phyloP scores from a whole-genome alignment of 2,113 vertebrate genomes.

The Microcebus tavaratra region DNA sequence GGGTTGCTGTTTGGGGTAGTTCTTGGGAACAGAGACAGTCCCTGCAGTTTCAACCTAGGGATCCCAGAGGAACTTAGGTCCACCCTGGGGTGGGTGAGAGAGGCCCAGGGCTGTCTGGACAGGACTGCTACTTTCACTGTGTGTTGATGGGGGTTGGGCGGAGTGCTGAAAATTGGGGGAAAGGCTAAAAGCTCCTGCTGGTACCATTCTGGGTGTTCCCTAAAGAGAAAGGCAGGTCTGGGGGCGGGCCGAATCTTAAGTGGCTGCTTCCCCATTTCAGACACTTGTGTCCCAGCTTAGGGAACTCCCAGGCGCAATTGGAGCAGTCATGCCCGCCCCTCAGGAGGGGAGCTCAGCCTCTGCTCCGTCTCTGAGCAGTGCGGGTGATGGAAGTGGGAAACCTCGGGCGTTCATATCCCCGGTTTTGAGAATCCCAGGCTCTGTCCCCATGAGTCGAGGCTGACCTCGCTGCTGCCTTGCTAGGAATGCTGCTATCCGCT shows the following conservation, averaged over 20 bases:
- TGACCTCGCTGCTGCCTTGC: conserved; percentile 87
- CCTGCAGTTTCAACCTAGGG: neutral
- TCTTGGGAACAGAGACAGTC: neutral
- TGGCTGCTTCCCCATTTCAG: neutral
- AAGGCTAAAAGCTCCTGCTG: neutral
- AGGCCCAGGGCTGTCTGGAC: neutral
- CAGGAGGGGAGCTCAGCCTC: neutral
- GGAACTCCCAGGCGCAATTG: neutral
- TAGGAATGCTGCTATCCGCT: conserved; percentile 87
- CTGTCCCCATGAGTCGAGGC: conserved; percentile 33
- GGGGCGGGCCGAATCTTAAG: conserved; percentile 6
- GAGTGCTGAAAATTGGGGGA: neutral
- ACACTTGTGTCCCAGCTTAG: neutral
- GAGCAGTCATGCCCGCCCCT: neutral
- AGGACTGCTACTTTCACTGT: neutral
- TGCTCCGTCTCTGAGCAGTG: neutral
- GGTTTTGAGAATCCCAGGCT: conserved; percentile 42
- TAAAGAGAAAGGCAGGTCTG: neutral
- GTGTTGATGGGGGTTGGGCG: neutral
- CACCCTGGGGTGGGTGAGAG: neutral
- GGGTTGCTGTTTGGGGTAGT: neutral
- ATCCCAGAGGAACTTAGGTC: neutral
- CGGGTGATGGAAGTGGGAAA: conserved; percentile 71
- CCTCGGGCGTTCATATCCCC: conserved; percentile 40
- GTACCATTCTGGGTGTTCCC: neutral